Evolutionary conservation across 1,140 invertebrate species (phyloP).

Genomic region (Lucilia sericata): DNA sequence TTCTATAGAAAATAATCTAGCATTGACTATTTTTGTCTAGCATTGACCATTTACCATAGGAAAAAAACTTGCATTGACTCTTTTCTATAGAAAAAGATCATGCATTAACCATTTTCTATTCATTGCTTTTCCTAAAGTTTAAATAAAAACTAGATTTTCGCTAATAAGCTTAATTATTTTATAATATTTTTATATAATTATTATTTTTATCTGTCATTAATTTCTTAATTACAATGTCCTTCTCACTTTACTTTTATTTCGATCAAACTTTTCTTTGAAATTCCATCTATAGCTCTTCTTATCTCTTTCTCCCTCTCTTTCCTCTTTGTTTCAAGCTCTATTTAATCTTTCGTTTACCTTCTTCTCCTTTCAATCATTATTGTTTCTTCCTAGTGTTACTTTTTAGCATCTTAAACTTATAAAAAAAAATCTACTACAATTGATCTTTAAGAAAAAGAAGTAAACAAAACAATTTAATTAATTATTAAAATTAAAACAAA

Average conservation of each 20-base stretch:
- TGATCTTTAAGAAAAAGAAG: not conserved
- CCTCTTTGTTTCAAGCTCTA: too few species aligned
- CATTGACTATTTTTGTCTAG: too few species aligned
- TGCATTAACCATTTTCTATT: not conserved
- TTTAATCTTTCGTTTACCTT: too few species aligned
- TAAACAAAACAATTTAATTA: not conserved
- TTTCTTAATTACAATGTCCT: not conserved
- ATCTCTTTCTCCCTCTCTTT: too few species aligned
- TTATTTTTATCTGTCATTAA: not conserved
- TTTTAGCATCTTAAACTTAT: not conserved
- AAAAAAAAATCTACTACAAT: not conserved
- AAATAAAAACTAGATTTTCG: not conserved
- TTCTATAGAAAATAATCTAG: too few species aligned
- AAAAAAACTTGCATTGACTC: too few species aligned
- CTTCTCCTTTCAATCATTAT: too few species aligned
- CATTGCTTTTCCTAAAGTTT: not conserved
- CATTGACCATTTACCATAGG: too few species aligned
- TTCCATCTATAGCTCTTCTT: too few species aligned
- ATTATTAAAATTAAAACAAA: not conserved
- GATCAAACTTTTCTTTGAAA: too few species aligned
- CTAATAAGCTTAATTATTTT: not conserved
- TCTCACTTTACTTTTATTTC: not conserved
- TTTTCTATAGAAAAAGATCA: too few species aligned
- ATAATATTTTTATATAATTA: not conserved
- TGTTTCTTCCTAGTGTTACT: not conserved